Base-by-base conservation (phyloP, 2,888 invertebrate species). In the Tubiluchus corallicola region DNA sequence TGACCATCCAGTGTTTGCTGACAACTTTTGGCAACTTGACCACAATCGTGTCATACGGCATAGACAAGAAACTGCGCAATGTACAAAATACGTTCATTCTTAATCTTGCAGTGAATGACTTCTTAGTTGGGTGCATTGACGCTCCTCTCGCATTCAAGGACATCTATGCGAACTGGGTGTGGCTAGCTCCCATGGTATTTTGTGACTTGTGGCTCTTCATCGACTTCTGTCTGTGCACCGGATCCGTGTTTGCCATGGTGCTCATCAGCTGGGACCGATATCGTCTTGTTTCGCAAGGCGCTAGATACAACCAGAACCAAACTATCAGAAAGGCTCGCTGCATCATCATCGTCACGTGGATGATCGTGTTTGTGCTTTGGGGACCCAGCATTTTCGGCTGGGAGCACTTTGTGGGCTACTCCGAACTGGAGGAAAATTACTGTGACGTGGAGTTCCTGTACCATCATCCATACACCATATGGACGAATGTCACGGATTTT, bases 281-380 rank as follows among this genome's bases (percentile, higher is more conserved):
- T 9, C 29, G 29, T 9, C 39, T 48, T 5, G 18, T 49, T 45
- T 13, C 43, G 17, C 44, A 42, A 17, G 44, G 21, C 41, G 43
- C 3, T 13, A 17, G 17, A 20, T n/a, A 3, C 16, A 15, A n/a
- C 43, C 17, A n/a, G 3, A 3, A 20, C 44, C n/a, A 16, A 15
- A 4, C 19, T 2, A 2, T 39, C 5, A 5, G 39, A 5, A 17
- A 20, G 21, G 2, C 13, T 45, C 19, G 17, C 20, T n/a, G 19
- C 17, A 13, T n/a, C 21, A 16, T 45, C 42, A n/a, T 3, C 16
- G 17, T 2, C 21, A 16, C 20, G 43, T 37, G 21, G 17, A 15
- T 20, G 19, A 1, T 29, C 13, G 2, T 16, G 19, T 18, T 15
- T 38, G 15, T 21, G 16, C n/a, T 15, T 21, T 9, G 17, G 20